A percentile compares a stretch with the other conserved stretches of the same genome.
These are phyloP conservation scores for Rhea pennata DNA, from an alignment of 2,113 vertebrate genomes.

Conservation along the genomic window DNA sequence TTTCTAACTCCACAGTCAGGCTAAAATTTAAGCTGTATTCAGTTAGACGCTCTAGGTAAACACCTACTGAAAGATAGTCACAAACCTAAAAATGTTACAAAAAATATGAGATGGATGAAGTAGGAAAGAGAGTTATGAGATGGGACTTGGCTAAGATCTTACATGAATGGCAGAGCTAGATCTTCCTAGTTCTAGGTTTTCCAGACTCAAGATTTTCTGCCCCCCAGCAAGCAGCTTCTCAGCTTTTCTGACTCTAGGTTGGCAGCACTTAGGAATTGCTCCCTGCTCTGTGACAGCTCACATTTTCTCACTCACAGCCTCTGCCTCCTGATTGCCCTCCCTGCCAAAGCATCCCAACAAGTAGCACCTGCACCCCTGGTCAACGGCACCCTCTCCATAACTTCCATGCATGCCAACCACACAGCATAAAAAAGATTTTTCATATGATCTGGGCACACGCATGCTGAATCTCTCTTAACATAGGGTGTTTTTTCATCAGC, in stretches of 20 bases:
- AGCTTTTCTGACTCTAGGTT: neutral
- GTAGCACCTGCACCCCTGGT: neutral
- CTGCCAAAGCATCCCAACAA: neutral
- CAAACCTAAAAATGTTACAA: neutral
- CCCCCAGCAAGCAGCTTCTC: neutral
- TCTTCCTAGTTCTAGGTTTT: no score
- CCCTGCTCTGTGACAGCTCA: neutral
- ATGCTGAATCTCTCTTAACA: neutral
- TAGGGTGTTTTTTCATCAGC: rapidly evolving
- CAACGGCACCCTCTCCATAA: neutral
- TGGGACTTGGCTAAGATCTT: neutral
- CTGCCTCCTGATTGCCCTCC: no score
- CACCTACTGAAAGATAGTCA: neutral
- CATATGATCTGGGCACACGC: rapidly evolving
- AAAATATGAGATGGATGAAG: neutral
- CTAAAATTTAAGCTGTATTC: neutral
- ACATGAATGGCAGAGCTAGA: neutral
- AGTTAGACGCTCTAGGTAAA: neutral
- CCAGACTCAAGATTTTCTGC: neutral
- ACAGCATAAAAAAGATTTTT: neutral
- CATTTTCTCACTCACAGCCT: neutral
- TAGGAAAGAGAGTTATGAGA: neutral
- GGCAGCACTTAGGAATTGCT: neutral
- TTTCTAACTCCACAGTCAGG: neutral
- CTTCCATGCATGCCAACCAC: rapidly evolving